Conservation (phyloP, 1,140 invertebrate genomes). For the Megalopta genalis region DNA sequence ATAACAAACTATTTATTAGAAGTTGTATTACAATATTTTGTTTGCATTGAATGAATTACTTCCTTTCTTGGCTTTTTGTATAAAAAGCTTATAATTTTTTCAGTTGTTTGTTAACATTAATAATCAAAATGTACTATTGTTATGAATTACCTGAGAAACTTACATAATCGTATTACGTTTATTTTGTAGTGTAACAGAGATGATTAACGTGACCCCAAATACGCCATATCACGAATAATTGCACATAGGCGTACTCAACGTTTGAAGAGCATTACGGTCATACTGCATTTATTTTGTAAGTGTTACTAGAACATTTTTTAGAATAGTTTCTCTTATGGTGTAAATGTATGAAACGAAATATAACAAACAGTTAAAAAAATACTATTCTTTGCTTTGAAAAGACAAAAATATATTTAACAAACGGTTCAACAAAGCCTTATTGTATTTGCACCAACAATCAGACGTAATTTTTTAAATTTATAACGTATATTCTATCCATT, state of each 20-base stretch:
- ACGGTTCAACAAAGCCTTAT: background rate
- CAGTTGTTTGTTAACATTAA: slow-evolving; percentile 28
- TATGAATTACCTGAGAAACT: background rate
- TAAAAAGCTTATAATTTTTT: slow-evolving; percentile 9
- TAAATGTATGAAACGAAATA: background rate
- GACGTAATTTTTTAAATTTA: too few species aligned
- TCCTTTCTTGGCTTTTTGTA: slow-evolving; percentile 30
- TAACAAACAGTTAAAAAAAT: background rate
- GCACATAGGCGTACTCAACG: background rate
- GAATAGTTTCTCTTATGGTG: background rate
- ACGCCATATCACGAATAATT: slow-evolving; percentile 83
- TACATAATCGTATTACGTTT: slow-evolving; percentile 61
- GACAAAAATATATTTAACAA: background rate
- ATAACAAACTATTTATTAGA: slow-evolving; percentile 25
- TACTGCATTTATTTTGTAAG: slow-evolving; percentile 46
- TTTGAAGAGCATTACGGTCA: slow-evolving; percentile 12
- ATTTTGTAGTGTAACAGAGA: slow-evolving; percentile 86
- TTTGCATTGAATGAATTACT: slow-evolving; percentile 38
- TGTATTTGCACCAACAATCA: slow-evolving; percentile 1
- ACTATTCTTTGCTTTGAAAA: background rate
- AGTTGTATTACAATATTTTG: slow-evolving; percentile 41
- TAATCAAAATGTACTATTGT: slow-evolving; percentile 15
- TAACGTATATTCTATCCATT: background rate
- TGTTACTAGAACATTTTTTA: slow-evolving; percentile 21
- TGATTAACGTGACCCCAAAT: slow-evolving; percentile 89